Evolutionary conservation across 1,140 invertebrate species (phyloP), one percentile per base, ranked within the genome.

Genomic region (Danaus melanippus): DNA sequence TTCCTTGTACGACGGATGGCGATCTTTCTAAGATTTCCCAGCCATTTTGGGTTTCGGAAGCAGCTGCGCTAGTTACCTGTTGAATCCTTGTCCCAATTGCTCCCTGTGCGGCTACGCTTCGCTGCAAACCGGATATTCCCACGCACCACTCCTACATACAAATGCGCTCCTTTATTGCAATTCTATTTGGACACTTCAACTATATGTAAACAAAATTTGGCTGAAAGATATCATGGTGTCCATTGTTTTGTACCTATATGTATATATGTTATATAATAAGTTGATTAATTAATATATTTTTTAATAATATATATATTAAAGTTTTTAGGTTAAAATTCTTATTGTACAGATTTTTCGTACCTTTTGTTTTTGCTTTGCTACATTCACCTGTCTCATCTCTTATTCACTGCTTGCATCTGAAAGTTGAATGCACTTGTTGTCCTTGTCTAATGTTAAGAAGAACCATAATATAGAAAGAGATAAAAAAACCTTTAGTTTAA

Each of bases 351-450:
- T 50, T 58, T 53, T 58, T 32, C 21, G 21, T 32, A 32, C 21
- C 2, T 32, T 59, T 54, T 42, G 51, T 59, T 59, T 54, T 50
- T 47, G 57, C 42, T 50, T 59, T 59, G 52, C 57, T 53, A 54
- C 57, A 76, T 79, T 79, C 79, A 84, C 81, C 83, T 83, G 78
- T 75, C 70, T 74, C 77, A 70, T 80, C 66, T 72, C 57, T 58
- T 61, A 45, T 53, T 54, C 61, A 54, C 66, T 65, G 40, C 66
- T 70, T 64, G 66, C 55, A 67, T 66, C 64, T 67, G 71, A 73
- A 69, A 65, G 62, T 62, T 71, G 56, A 54, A 67, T 49, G 54
- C 42, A 40, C 60, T 67, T 56, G 60, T 70, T 71, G 58, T 86
- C 79, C 69, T 74, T 84, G 67, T 84, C 75, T 72, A 46, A 54